These are phyloP conservation scores for Gila robusta DNA, from an alignment of 2,797 vertebrate species.

Conservation along the genomic window DNA sequence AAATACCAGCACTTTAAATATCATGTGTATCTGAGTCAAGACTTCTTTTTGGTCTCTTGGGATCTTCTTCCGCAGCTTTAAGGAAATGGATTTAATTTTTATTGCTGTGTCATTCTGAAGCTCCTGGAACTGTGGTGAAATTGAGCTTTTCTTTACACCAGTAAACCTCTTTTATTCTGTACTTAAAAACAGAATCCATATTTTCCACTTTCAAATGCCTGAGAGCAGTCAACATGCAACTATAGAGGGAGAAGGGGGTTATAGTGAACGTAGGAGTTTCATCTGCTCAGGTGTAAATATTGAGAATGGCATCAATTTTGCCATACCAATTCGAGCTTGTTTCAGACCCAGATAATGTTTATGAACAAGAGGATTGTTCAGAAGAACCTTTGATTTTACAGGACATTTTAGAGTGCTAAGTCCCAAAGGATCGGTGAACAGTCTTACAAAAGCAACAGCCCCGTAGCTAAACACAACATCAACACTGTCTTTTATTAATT, in stretches of 20 bases:
- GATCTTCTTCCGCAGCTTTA: conserved; percentile 65
- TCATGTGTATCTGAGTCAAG: conserved; percentile 67
- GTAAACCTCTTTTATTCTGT: conserved; percentile 28
- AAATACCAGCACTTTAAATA: conserved; percentile 67
- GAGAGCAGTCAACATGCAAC: conserved; percentile 27
- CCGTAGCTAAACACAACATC: no score
- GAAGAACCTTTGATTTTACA: no score
- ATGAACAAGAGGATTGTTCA: no score
- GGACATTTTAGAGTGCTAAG: no score
- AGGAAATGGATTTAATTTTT: conserved; percentile 66
- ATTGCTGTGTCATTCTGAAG: conserved; percentile 73
- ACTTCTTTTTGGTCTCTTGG: conserved; percentile 67
- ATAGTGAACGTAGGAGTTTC: background rate
- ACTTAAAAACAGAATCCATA: conserved; percentile 20
- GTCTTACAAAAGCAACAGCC: no score
- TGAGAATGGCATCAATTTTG: no score
- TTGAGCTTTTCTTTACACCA: conserved; percentile 63
- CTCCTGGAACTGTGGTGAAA: conserved; percentile 65
- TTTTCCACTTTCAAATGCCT: background rate
- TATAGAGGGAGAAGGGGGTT: background rate
- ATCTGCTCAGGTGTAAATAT: no score
- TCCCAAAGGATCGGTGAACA: no score
- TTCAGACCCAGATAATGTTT: no score
- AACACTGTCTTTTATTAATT: no score
- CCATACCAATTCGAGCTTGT: no score